Evolutionary conservation across 2,797 vertebrate genomes (phyloP), one percentile per base, ranked within the genome.

Genomic region (Syncerus caffer): DNA sequence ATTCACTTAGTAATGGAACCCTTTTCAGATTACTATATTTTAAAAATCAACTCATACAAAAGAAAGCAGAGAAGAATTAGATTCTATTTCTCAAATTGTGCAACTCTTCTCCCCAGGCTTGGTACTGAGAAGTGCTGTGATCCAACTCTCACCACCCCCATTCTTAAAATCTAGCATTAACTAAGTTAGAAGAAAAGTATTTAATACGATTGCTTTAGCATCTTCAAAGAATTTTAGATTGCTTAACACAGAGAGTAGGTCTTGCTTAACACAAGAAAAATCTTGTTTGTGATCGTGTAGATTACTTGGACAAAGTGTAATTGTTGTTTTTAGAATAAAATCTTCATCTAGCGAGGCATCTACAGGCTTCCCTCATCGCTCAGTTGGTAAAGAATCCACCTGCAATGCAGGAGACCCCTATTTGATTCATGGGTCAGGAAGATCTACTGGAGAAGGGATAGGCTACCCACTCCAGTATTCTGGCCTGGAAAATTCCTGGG

Each of bases 131-230:
- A 74, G 0, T 42, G 3, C 42, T 27, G 45, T 10, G 17, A 53
- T 15, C 14, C 57, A 21, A 6, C 1, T 29, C 13, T 2, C 3
- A n/a, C 7, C n/a, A 25, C 0, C 8, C 17, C 27, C n/a, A 15
- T 79, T 16, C 79, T 64, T 93, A 57, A 64, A 89, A 71, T 83
- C 23, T 51, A 45, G 12, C 14, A 76, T 50, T 38, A 51, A 71
- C 82, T 78, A 79, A 95, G 45, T 76, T 86, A 71, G 91, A 94
- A 64, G 38, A 29, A 86, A 88, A 82, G 11, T 27, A 34, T 89
- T 57, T 85, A 62, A n/a, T 53, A 55, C 2, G 7, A 64, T 79
- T 23, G 16, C 16, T 85, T 89, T 58, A 84, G n/a, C 31, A 27
- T 1, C 57, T 57, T 76, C 29, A 62, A 55, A 27, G 25, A 93